Evolutionary conservation across 2,888 invertebrate species (phyloP).

Genomic region (Azorinus chamasolen): DNA sequence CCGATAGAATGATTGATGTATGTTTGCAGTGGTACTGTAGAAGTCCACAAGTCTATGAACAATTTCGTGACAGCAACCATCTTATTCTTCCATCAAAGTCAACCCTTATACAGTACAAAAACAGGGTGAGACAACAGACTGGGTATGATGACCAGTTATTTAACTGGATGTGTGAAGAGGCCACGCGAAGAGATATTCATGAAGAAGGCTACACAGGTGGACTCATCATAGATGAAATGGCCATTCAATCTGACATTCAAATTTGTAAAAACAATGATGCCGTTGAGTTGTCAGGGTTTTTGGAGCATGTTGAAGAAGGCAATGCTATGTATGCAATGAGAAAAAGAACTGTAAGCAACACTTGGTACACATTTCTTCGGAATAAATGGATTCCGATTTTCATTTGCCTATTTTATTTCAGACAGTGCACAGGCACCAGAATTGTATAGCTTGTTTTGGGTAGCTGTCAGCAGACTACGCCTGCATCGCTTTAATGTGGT

Average conservation of each 20-base stretch:
- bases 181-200: no score
- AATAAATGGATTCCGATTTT: conserved; percentile 53
- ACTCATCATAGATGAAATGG: no score
- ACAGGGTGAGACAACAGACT: not conserved
- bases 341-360: no score
- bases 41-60: conserved; percentile 1
- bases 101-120: conserved; percentile 6
- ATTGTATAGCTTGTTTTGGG: conserved; percentile 40
- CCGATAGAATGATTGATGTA: not conserved
- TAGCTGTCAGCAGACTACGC: conserved; percentile 31
- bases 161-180: conserved; percentile 1
- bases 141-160: not conserved
- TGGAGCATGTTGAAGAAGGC: no score
- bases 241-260: no score
- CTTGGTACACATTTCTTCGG: conserved; percentile 56
- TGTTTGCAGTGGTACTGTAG: conserved; percentile 1
- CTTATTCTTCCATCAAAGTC: conserved; percentile 6
- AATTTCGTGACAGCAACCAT: not conserved
- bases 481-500: conserved; percentile 34
- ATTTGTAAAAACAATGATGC: no score
- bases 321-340: no score
- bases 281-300: no score
- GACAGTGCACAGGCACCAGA: conserved; percentile 28
- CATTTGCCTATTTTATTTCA: conserved; percentile 41
- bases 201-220: no score